Evolutionary conservation across 2,888 invertebrate species (phyloP).

Genomic region (Venusia cambrica): DNA sequence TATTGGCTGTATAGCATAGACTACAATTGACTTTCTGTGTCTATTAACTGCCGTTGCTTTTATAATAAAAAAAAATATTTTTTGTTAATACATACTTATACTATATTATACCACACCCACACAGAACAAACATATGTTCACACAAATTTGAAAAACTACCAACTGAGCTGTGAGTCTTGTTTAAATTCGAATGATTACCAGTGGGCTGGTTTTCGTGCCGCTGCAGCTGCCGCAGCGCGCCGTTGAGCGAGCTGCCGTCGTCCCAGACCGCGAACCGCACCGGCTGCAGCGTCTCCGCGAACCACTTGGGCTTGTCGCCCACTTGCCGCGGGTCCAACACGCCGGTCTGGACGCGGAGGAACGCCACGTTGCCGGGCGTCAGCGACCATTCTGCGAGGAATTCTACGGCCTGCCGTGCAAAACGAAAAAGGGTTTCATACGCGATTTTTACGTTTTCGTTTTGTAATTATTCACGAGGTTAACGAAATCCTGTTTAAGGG

Average conservation of each 20-base stretch:
- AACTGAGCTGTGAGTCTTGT: no score
- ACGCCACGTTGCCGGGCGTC: constrained; percentile 98
- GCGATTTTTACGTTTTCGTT: no score
- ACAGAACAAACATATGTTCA: no score
- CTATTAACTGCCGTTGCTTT: no score
- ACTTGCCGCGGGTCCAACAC: constrained; percentile 96
- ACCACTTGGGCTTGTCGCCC: constrained; percentile 99
- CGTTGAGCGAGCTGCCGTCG: constrained; percentile 89
- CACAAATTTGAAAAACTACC: constrained; percentile 3
- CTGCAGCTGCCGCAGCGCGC: constrained; percentile 87
- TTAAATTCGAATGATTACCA: constrained; percentile 55
- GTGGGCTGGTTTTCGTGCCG: constrained; percentile 91
- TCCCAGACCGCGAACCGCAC: constrained; percentile 97
- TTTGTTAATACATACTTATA: no score
- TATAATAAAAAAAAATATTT: no score
- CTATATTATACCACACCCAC: no score
- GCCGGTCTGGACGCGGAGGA: constrained; percentile 97
- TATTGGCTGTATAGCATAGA: no score
- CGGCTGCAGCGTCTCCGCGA: constrained; percentile 91
- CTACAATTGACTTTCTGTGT: no score
- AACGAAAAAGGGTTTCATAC: no score
- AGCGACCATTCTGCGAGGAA: constrained; percentile 99
- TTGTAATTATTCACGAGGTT: no score
- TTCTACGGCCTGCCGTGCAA: constrained; percentile 98
- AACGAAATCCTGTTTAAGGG: no score